Conservation (phyloP, 2,888 invertebrate species). For the Catocala fraxini region DNA sequence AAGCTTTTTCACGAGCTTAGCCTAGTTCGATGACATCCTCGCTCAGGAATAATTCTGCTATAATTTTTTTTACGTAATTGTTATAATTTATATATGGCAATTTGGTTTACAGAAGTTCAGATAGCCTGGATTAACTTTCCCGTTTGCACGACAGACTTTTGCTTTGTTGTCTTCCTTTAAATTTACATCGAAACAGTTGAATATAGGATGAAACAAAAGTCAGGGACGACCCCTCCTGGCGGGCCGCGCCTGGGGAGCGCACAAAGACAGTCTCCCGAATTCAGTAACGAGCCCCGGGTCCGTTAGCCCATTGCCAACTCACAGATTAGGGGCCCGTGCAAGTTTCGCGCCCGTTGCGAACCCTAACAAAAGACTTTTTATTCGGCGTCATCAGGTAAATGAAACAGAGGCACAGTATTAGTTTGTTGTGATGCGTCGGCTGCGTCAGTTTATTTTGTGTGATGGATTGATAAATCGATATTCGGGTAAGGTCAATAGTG, state of each 20-base stretch:
- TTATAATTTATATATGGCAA: conserved; percentile 21
- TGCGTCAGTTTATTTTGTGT: conserved; percentile 37
- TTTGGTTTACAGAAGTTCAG: background rate
- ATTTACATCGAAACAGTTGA: conserved; percentile 51
- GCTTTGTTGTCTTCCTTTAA: conserved; percentile 26
- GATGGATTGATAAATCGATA: conserved; percentile 60
- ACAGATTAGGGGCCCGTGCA: conserved; percentile 70
- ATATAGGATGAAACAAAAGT: conserved; percentile 72
- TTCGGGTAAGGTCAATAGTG: conserved; percentile 55
- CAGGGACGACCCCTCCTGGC: conserved; percentile 73
- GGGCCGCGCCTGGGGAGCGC: conserved; percentile 70
- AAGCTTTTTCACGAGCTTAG: conserved; percentile 69
- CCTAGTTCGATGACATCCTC: conserved; percentile 55
- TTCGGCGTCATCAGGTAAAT: conserved; percentile 45
- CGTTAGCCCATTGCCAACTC: conserved; percentile 71
- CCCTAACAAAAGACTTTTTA: conserved; percentile 60
- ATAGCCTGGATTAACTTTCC: background rate
- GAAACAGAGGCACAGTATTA: conserved; percentile 39
- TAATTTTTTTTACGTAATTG: conserved; percentile 25
- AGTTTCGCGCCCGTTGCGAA: conserved; percentile 51
- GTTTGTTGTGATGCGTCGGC: conserved; percentile 14
- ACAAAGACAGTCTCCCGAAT: conserved; percentile 75
- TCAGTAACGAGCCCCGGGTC: conserved; percentile 67
- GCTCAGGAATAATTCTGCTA: conserved; percentile 42
- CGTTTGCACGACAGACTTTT: conserved; percentile 14